Evolutionary conservation across 1,140 invertebrate genomes (phyloP), one percentile per base, ranked within the genome.

Genomic region (Diorhabda carinulata): DNA sequence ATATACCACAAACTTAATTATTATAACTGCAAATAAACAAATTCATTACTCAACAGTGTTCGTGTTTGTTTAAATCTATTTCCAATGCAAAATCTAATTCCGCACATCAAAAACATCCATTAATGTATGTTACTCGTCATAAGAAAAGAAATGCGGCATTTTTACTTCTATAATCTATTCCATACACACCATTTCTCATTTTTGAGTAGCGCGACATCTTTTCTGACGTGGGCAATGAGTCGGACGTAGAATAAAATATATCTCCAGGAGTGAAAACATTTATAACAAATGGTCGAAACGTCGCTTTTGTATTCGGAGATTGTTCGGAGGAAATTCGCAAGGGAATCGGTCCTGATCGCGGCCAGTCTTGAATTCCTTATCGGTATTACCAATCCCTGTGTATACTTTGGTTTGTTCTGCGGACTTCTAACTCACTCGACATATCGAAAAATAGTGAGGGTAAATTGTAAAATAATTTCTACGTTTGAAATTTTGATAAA

Each of bases 201-300:
- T 67, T 67, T 47, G 43, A 60, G 47, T 52, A n/a, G 47, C n/a
- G 47, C 65, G 43, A 75, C 72, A 74, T 73, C 73, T 74, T 60
- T 44, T 59, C 66, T 73, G 72, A 75, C 75, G 68, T 72, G 70
- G 73, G 72, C 69, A 72, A 74, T 70, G 73, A 68, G 67, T 67
- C 70, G 66, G 64, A 57, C 64, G 59, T 68, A 74, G 74, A 70
- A 75, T 72, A 72, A 73, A 72, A 72, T 66, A 75, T 74, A 73
- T 74, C 68, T 64, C 69, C 44, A 57, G 69, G 65, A 70, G 57
- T 62, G 70, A 70, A 74, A 77, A 76, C 72, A 77, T 76, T 76
- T 76, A 78, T 78, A 78, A 78, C 76, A 68, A 66, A 57, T 72
- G 74, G 74, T 76, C 73, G 76, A 71, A 73, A 73, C 68, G 74